Conservation (phyloP, 2,797 vertebrate species). For the Sebastes steindachneri region DNA sequence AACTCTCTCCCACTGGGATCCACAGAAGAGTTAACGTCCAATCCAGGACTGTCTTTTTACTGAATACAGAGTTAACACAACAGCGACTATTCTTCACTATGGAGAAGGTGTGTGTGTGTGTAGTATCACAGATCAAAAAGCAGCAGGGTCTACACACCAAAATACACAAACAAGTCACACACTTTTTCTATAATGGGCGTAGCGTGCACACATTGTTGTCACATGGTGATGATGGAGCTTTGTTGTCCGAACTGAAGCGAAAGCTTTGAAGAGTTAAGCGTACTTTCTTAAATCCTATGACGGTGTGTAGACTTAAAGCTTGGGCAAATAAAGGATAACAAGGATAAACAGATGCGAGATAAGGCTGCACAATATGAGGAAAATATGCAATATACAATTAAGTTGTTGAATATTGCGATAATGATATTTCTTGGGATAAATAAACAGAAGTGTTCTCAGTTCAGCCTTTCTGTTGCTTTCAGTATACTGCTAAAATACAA, state of each 20-base stretch:
- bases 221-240: constrained; percentile 46
- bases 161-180: not conserved
- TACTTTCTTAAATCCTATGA: constrained; percentile 20
- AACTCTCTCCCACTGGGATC: not conserved
- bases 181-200: not conserved
- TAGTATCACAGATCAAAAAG: constrained; percentile 10
- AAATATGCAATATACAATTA: no score
- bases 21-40: not conserved
- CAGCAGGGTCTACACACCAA: constrained; percentile 23
- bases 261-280: constrained; percentile 24
- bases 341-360: not conserved
- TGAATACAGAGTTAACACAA: not conserved
- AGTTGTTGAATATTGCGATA: no score
- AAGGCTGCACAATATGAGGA: not conserved
- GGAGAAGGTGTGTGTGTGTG: not conserved
- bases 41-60: not conserved
- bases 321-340: constrained; percentile 12
- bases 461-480: no score
- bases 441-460: no score
- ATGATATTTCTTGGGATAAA: no score
- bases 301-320: constrained; percentile 38
- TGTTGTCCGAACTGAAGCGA: constrained; percentile 34
- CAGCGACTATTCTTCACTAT: constrained; percentile 4
- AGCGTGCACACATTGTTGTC: constrained; percentile 4
- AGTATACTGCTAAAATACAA: no score